Conservation (phyloP, 30 jellyfish, hydroid and myxozoan species). For the Aurelia aurita region DNA sequence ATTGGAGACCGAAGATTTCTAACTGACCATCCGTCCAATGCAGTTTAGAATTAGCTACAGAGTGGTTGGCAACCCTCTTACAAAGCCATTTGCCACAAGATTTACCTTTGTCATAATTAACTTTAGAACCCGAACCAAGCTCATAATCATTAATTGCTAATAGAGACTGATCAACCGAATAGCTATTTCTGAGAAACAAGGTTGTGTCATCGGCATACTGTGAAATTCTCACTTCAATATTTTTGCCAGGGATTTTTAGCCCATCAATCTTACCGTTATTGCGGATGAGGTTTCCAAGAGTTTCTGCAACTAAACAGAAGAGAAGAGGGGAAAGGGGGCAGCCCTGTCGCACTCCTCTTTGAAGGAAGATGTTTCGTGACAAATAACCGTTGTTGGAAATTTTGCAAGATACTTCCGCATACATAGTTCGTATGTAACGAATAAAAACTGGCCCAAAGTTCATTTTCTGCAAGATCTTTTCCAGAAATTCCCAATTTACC, state of each 20-base stretch:
- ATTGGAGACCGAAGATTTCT: too few species aligned
- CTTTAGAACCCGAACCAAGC: slow-evolving; percentile 29
- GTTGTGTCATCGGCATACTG: slow-evolving; percentile 65
- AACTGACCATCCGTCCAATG: too few species aligned
- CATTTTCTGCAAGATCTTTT: too few species aligned
- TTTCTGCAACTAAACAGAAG: slow-evolving; percentile 21
- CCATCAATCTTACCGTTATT: not conserved
- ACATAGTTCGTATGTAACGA: not conserved
- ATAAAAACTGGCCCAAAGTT: too few species aligned
- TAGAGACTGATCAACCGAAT: slow-evolving; percentile 3
- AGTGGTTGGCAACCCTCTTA: too few species aligned
- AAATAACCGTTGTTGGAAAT: slow-evolving; percentile 21
- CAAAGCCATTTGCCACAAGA: slow-evolving; percentile 17
- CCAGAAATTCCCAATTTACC: too few species aligned
- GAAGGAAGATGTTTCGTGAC: not conserved
- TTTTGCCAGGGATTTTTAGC: slow-evolving; percentile 17
- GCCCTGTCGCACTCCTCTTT: slow-evolving; percentile 44
- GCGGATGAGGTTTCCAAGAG: slow-evolving; percentile 5
- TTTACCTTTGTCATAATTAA: not conserved
- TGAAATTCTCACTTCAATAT: not conserved
- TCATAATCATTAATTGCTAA: not conserved
- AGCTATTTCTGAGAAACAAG: slow-evolving; percentile 1
- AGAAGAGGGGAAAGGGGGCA: slow-evolving; percentile 60
- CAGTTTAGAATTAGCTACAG: too few species aligned
- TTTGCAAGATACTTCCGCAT: not conserved